Evolutionary conservation across 2,888 invertebrate genomes (phyloP).

Genomic region (Drosophila sordidapex): DNA sequence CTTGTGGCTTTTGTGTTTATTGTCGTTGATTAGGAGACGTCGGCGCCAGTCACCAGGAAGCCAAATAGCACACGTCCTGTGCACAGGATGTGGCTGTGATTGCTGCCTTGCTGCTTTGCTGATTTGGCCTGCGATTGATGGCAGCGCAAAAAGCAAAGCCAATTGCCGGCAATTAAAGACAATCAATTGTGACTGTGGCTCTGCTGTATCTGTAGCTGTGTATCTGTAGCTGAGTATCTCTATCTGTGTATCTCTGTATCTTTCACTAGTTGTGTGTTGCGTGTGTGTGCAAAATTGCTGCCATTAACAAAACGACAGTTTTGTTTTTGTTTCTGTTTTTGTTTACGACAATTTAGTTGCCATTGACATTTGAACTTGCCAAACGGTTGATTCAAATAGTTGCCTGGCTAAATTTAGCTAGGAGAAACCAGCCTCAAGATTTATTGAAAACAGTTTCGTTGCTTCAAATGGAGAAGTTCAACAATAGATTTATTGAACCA

Average conservation of each 20-base stretch:
- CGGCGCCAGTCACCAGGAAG: conserved; percentile 38
- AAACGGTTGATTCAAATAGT: conserved; percentile 35
- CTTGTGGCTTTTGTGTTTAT: conserved; percentile 1
- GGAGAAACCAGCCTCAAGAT: conserved; percentile 19
- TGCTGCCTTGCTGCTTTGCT: conserved; percentile 4
- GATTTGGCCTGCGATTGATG: conserved; percentile 14
- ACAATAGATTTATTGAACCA: conserved; percentile 29
- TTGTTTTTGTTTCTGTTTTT: conserved; percentile 30
- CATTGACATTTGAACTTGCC: conserved; percentile 79
- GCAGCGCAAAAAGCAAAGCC: conserved; percentile 41
- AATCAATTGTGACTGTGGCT: conserved; percentile 40
- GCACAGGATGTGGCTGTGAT: conserved; percentile 33
- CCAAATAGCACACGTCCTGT: conserved; percentile 27
- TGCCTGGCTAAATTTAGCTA: conserved; percentile 17
- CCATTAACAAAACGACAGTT: conserved; percentile 64
- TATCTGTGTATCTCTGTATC: conserved; percentile 21
- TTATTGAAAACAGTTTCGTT: conserved; percentile 25
- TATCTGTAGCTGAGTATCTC: conserved; percentile 9
- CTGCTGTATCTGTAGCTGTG: conserved; percentile 21
- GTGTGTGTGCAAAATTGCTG: conserved; percentile 63
- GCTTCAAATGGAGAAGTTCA: conserved; percentile 1
- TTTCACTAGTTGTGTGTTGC: conserved; percentile 18
- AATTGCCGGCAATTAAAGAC: conserved; percentile 74
- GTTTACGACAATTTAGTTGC: conserved; percentile 63
- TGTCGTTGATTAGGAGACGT: conserved; percentile 26